phyloP scores from a whole-genome alignment of 2,113 vertebrate species.

The Phrynosoma blainvillii region DNA sequence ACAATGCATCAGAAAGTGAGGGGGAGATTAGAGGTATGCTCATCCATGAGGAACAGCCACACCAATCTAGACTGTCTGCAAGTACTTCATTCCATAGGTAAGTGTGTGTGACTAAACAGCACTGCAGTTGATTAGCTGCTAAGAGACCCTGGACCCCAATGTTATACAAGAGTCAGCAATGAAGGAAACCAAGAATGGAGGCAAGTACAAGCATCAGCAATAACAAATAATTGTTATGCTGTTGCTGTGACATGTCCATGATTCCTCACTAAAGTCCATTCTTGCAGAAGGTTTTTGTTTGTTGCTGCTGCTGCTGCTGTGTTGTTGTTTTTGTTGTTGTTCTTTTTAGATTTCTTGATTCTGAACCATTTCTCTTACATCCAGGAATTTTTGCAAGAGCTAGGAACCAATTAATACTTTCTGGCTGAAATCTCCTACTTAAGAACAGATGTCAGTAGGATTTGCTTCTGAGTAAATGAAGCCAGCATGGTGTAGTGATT shows the following conservation, averaged over 20 bases:
- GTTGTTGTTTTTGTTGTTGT: no score
- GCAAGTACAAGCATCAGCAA: neutral
- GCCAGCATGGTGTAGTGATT: no score
- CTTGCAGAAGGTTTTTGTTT: neutral
- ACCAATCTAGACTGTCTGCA: conserved; percentile 52
- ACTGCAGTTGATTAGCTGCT: conserved; percentile 39
- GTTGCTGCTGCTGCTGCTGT: no score
- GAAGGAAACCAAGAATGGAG: neutral
- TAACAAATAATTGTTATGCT: neutral
- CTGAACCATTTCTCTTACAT: conserved; percentile 53
- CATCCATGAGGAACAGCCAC: conserved; percentile 58
- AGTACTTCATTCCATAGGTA: conserved; percentile 36
- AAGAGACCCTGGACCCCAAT: conserved; percentile 28
- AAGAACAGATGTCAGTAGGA: neutral
- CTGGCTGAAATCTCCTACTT: neutral
- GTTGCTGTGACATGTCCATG: neutral
- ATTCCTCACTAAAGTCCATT: neutral
- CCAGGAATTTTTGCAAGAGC: conserved; percentile 41
- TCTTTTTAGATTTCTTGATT: neutral
- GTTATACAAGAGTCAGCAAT: conserved; percentile 18
- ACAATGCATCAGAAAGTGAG: conserved; percentile 48
- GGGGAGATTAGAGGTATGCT: conserved; percentile 24
- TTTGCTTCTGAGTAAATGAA: neutral
- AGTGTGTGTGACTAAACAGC: conserved; percentile 22
- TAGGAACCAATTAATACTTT: conserved; percentile 25